A percentile compares a stretch with the other conserved stretches of the same genome.
Conservation (phyloP, 2,888 invertebrate genomes). For the Drosophila quinaria region DNA sequence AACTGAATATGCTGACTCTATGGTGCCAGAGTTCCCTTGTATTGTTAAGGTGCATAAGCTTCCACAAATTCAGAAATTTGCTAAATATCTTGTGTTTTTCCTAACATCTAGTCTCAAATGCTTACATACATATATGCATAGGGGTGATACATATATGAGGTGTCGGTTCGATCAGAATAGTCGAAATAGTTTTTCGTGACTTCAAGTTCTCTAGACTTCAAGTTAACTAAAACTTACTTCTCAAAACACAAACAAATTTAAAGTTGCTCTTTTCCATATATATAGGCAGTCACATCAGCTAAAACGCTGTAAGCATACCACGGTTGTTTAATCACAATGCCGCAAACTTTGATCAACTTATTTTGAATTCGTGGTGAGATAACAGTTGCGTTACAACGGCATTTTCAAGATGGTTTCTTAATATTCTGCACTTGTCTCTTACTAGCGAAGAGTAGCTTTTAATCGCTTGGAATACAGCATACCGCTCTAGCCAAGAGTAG, state of each 20-base stretch:
- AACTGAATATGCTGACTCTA: too few relatives aligned
- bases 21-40: not conserved
- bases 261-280: not conserved
- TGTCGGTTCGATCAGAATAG: slow-evolving; percentile 43
- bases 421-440: too few relatives aligned
- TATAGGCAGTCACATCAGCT: not conserved
- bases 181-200: slow-evolving; percentile 13
- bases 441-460: too few relatives aligned
- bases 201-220: too few relatives aligned
- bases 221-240: too few relatives aligned
- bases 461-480: too few relatives aligned
- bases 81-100: not conserved
- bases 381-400: not conserved
- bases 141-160: slow-evolving; percentile 72
- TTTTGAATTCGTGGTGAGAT: not conserved
- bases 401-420: not conserved
- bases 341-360: not conserved
- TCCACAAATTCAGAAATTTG: not conserved
- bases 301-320: not conserved
- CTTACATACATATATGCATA: not conserved
- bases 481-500: too few relatives aligned
- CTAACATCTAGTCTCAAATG: not conserved
- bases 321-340: not conserved
- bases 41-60: not conserved
- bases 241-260: not conserved